These are phyloP conservation scores for Maniola hyperantus DNA, from an alignment of 2,888 invertebrate genomes.

Conservation along the genomic window DNA sequence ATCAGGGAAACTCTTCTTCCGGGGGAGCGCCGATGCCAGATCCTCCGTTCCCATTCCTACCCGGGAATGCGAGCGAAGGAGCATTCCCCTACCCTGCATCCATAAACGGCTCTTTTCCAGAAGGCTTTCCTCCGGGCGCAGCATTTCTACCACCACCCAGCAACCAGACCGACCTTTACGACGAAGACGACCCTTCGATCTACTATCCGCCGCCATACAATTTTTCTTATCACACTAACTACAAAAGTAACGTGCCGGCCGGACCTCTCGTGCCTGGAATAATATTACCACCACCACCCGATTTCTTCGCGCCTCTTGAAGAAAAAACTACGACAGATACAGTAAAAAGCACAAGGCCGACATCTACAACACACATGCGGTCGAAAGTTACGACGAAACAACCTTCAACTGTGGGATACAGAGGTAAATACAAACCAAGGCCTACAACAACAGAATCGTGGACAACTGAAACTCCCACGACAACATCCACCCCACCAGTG, in stretches of 20 bases:
- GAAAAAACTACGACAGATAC: constrained; percentile 66
- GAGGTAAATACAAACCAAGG: constrained; percentile 70
- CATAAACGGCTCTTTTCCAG: constrained; percentile 83
- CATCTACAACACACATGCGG: constrained; percentile 56
- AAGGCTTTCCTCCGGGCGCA: constrained; percentile 81
- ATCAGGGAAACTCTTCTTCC: constrained; percentile 86
- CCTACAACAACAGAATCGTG: constrained; percentile 65
- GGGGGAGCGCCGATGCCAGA: constrained; percentile 85
- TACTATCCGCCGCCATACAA: constrained; percentile 96
- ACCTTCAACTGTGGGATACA: constrained; percentile 59
- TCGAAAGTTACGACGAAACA: constrained; percentile 63
- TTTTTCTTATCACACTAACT: constrained; percentile 91
- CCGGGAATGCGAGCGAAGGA: constrained; percentile 82
- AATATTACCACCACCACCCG: constrained; percentile 93
- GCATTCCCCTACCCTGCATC: constrained; percentile 79
- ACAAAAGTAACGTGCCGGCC: constrained; percentile 89
- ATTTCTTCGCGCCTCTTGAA: constrained; percentile 90
- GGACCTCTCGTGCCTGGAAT: constrained; percentile 95
- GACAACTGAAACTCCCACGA: constrained; percentile 69
- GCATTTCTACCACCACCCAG: constrained; percentile 86
- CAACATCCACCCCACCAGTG: constrained; percentile 64
- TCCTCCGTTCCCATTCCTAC: constrained; percentile 85
- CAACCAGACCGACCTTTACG: constrained; percentile 89
- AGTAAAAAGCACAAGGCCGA: constrained; percentile 58
- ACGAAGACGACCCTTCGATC: constrained; percentile 95